Conservation (phyloP, 2,888 invertebrate species). For the Nudaria mundana region DNA sequence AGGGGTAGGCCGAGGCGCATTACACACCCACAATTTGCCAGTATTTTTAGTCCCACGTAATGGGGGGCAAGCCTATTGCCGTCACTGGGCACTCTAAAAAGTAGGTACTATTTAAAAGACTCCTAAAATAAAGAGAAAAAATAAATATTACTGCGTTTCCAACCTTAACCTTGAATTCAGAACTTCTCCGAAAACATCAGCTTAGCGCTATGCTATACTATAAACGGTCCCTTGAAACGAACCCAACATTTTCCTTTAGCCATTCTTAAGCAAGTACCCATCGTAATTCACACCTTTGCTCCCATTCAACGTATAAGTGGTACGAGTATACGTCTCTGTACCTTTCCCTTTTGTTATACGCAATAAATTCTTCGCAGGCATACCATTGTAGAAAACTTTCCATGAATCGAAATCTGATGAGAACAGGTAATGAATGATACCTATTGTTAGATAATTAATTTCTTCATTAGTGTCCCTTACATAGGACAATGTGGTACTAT, state of each 20-base stretch:
- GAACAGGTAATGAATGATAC: slow-evolving; percentile 58
- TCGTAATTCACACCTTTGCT: slow-evolving; percentile 1
- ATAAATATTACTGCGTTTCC: no score
- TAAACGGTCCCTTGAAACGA: background rate
- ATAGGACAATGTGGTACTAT: slow-evolving; percentile 21
- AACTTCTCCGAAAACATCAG: background rate
- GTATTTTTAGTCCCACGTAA: no score
- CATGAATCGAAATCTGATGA: slow-evolving; percentile 51
- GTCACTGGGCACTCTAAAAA: no score
- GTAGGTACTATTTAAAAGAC: no score
- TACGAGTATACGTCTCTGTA: slow-evolving; percentile 8
- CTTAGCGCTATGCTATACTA: background rate
- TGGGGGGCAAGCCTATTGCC: no score
- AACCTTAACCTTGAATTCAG: no score
- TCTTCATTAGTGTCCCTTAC: slow-evolving; percentile 62
- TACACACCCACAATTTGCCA: no score
- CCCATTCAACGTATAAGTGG: background rate
- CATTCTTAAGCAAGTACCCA: slow-evolving; percentile 1
- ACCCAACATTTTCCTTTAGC: slow-evolving; percentile 1
- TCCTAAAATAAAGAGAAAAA: no score
- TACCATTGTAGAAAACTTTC: slow-evolving; percentile 43
- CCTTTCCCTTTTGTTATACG: slow-evolving; percentile 43
- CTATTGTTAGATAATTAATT: slow-evolving; percentile 73
- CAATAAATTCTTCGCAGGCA: slow-evolving; percentile 50
- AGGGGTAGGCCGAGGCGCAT: no score